Evolutionary conservation across 2,888 invertebrate species (phyloP), one percentile per base, ranked within the genome.

Genomic region (Linhomoeus sp.): DNA sequence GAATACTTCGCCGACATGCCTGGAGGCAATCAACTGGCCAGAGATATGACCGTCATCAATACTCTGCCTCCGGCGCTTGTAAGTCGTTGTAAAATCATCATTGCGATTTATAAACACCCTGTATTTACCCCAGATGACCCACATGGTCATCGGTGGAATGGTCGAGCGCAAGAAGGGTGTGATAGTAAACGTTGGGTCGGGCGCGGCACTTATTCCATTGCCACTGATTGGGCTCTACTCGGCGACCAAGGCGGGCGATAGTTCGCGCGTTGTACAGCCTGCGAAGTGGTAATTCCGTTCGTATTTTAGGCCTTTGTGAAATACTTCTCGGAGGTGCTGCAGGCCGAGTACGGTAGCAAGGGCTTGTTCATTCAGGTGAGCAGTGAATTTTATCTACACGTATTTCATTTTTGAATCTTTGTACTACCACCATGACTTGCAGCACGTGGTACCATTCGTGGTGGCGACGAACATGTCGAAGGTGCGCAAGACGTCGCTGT

Each of bases 141-240:
- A 77, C 38, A 70, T 88, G 15, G 75, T 87, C 1, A 67, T 94
- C 64, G 85, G 88, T 0, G 76, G 74, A 17, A 86, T 88, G 86
- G 77, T 79, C 45, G 75, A 77, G 53, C 72, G 82, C 41, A 74
- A 73, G 41, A 77, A 76, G 54, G 92, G 92, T 0, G 78, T 86
- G 0, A 73, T 94, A 46, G 77, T 94, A 53, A 94, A 92, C 67
- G 69, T 94, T 20, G 79, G 87, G 0, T 92, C 92, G 0, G 76
- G 77, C 0, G 76, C 85, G 0, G 81, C 80, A 0, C 71, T 76
- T 9, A 76, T 80, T 50, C 84, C 87, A 0, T 77, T 79, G 55
- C 86, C 88, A 0, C 67, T 88, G 53, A 70, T 88, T 29, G 73
- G 80, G 14, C 77, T 86, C 0, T 94, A 94, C 61, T 78, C 82